Conservation (phyloP, 2,113 vertebrate species). For the Phyllopteryx taeniolatus region DNA sequence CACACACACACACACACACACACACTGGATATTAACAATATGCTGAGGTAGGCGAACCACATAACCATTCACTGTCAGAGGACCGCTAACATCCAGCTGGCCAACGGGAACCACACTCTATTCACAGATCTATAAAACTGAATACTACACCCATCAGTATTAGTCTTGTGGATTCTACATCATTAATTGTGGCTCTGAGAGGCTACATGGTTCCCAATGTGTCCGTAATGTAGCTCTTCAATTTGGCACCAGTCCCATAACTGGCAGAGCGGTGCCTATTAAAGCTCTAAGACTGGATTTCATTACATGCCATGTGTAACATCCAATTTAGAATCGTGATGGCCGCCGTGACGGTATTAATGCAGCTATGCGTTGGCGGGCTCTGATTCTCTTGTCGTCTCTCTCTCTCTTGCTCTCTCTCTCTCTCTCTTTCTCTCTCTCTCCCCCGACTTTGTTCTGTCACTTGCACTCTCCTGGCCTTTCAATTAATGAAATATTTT, state of each 20-base stretch:
- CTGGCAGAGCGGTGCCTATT: constrained; percentile 57
- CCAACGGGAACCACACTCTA: constrained; percentile 25
- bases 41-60: constrained; percentile 3
- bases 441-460: background rate
- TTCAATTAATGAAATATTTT: constrained; percentile 20
- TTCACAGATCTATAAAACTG: constrained; percentile 41
- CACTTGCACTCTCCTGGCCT: background rate
- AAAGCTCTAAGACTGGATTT: constrained; percentile 61
- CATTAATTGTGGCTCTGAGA: constrained; percentile 46
- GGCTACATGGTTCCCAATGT: constrained; percentile 45
- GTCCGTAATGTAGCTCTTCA: constrained; percentile 62
- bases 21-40: background rate
- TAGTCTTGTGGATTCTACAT: constrained; percentile 32
- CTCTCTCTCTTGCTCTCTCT: constrained; percentile 7
- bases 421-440: background rate
- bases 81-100: constrained; percentile 32
- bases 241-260: constrained; percentile 58
- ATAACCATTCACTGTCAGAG: constrained; percentile 21
- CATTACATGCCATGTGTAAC: constrained; percentile 66
- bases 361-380: constrained; percentile 34
- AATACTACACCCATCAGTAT: constrained; percentile 41
- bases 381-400: constrained; percentile 30
- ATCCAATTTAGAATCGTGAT: constrained; percentile 65
- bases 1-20: constrained; percentile 1
- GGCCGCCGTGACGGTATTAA: constrained; percentile 56